A percentile compares a stretch with the other conserved stretches of the same genome.
Conservation (phyloP, 2,113 vertebrate genomes). For the Strix uralensis region DNA sequence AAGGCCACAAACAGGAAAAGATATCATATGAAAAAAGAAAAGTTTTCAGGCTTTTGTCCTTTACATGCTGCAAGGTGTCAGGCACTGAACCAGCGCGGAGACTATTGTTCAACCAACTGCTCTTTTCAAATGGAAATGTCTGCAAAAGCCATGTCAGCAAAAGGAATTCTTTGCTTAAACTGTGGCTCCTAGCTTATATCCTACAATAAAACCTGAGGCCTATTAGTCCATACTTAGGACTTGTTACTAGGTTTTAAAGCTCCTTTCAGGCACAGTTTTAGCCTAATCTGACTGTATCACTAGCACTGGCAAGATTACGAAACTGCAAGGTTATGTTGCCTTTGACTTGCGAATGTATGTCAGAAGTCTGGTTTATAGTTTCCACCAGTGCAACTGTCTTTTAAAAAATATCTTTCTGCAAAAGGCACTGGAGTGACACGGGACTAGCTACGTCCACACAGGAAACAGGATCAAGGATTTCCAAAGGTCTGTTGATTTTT, state of each 20-base stretch:
- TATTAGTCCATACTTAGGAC: constrained; percentile 1
- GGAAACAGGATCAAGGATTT: constrained; percentile 32
- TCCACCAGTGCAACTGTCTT: background rate
- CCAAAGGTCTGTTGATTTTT: constrained; percentile 51
- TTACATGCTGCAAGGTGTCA: constrained; percentile 44
- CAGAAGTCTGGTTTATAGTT: background rate
- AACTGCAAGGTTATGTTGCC: background rate
- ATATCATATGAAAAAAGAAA: constrained; percentile 10
- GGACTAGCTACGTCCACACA: background rate
- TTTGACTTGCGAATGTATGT: background rate
- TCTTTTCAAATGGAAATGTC: constrained; percentile 61
- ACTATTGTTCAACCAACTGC: constrained; percentile 42
- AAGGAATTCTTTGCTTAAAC: constrained; percentile 4
- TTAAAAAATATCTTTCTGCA: background rate
- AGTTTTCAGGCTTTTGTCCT: constrained; percentile 26
- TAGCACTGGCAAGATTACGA: background rate
- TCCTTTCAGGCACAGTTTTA: constrained; percentile 19
- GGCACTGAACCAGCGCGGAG: background rate
- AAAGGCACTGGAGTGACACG: background rate
- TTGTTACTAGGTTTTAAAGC: constrained; percentile 1
- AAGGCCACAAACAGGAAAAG: constrained; percentile 57
- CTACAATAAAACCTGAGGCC: constrained; percentile 34
- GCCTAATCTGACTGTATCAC: background rate
- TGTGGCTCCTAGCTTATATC: background rate
- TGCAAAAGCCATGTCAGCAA: constrained; percentile 35